Evolutionary conservation across 2,888 invertebrate genomes (phyloP).

Genomic region (Tryphoninae sp.): DNA sequence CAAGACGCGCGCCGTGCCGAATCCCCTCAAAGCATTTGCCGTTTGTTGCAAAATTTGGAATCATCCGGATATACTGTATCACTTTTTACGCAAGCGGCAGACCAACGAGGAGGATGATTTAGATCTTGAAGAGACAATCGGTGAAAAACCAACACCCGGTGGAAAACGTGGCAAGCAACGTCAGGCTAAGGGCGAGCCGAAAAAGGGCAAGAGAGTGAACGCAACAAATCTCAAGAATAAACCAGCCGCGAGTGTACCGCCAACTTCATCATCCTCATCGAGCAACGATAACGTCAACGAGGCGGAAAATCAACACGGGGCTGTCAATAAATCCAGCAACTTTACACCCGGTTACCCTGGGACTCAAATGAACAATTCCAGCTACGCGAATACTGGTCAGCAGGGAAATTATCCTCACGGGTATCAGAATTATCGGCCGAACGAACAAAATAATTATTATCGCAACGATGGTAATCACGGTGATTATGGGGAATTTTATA

Average conservation of each 20-base stretch:
- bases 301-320: constrained; percentile 67
- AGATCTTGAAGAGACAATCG: constrained; percentile 90
- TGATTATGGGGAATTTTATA: constrained; percentile 75
- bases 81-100: constrained; percentile 91
- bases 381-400: constrained; percentile 70
- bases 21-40: constrained; percentile 98
- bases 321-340: constrained; percentile 67
- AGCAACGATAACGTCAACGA: constrained; percentile 65
- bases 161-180: constrained; percentile 79
- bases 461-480: constrained; percentile 72
- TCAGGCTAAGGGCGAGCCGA: constrained; percentile 80
- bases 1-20: constrained; percentile 92
- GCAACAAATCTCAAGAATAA: constrained; percentile 80
- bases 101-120: constrained; percentile 90
- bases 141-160: constrained; percentile 80
- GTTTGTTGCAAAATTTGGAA: constrained; percentile 99
- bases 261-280: constrained; percentile 77
- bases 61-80: constrained; percentile 95
- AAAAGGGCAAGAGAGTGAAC: constrained; percentile 76
- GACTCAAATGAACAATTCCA: constrained; percentile 68
- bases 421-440: constrained; percentile 75
- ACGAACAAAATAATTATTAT: constrained; percentile 76
- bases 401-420: constrained; percentile 70
- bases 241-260: constrained; percentile 83
- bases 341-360: constrained; percentile 71